Evolutionary conservation across 2,797 vertebrate species (phyloP).

Genomic region (Silurus aristotelis): DNA sequence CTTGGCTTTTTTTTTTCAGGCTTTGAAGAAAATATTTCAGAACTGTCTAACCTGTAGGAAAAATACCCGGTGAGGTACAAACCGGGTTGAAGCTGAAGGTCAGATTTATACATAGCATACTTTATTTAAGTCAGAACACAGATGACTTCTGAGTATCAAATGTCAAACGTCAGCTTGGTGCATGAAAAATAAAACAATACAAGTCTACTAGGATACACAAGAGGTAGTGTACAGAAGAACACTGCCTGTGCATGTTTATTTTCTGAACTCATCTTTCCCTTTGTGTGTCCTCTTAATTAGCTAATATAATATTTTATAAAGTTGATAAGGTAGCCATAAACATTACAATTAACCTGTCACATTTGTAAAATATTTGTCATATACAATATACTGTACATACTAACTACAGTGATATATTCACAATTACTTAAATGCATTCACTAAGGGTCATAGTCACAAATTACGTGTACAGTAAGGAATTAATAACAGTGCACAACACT

Average conservation of each 20-base stretch:
- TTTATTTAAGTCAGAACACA: slow-evolving; percentile 8
- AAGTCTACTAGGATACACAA: slow-evolving; percentile 61
- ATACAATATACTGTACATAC: neutral
- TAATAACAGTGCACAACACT: neutral
- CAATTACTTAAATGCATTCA: neutral
- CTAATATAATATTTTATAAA: neutral
- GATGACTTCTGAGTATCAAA: slow-evolving; percentile 21
- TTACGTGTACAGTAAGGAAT: neutral
- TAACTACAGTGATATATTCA: neutral
- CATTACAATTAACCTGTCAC: neutral
- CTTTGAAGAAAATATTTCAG: slow-evolving; percentile 14
- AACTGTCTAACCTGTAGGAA: slow-evolving; percentile 7
- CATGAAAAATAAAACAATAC: slow-evolving; percentile 70
- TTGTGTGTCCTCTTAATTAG: neutral
- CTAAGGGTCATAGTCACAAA: neutral
- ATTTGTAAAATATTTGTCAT: neutral
- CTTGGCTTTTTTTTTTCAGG: neutral
- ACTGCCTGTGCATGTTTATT: neutral
- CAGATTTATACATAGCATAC: slow-evolving; percentile 18
- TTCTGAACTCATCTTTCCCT: neutral
- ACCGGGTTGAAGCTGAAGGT: slow-evolving; percentile 22
- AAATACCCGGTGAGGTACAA: neutral
- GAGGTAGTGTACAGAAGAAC: neutral
- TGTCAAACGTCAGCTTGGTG: slow-evolving; percentile 17
- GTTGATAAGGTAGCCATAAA: too few relatives aligned